phyloP scores from a whole-genome alignment of 1,140 invertebrate genomes.

The Drosophila repletoides region DNA sequence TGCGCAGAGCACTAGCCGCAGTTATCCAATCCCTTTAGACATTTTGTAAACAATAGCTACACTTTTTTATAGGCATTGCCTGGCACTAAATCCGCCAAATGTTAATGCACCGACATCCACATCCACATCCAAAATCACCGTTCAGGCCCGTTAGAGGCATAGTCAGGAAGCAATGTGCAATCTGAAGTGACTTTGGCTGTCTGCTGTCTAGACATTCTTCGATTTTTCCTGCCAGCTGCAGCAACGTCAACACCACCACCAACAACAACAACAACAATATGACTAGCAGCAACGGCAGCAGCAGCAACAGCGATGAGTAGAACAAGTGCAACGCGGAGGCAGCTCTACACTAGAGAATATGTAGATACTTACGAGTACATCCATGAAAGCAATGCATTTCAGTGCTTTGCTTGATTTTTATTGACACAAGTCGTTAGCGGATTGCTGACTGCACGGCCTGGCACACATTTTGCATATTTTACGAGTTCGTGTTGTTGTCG shows the following conservation, averaged over 20 bases:
- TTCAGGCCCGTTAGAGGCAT: conserved; percentile 31
- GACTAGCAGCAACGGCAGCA: conserved; percentile 55
- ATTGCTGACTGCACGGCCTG: conserved; percentile 51
- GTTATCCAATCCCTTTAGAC: not conserved
- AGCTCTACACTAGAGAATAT: conserved; percentile 18
- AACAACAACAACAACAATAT: conserved; percentile 49
- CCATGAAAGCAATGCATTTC: conserved; percentile 53
- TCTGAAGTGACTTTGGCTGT: conserved; percentile 75
- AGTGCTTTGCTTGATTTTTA: conserved; percentile 74
- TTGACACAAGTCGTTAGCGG: conserved; percentile 75
- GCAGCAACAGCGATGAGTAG: too few relatives aligned
- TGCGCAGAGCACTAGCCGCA: too few relatives aligned
- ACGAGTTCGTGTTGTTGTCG: conserved; percentile 75
- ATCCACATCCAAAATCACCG: conserved; percentile 27
- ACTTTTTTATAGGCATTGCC: not conserved
- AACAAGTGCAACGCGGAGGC: too few relatives aligned
- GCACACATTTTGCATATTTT: conserved; percentile 79
- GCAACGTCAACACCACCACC: conserved; percentile 30
- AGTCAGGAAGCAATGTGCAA: conserved; percentile 79
- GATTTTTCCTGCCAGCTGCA: conserved; percentile 53
- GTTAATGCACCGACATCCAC: conserved; percentile 20
- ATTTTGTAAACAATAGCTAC: too few relatives aligned
- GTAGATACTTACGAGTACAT: conserved; percentile 42
- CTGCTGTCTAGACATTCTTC: conserved; percentile 76
- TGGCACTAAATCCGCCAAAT: conserved; percentile 3